phyloP scores from a whole-genome alignment of 2,113 vertebrate species.

The Pachyramphus minor region DNA sequence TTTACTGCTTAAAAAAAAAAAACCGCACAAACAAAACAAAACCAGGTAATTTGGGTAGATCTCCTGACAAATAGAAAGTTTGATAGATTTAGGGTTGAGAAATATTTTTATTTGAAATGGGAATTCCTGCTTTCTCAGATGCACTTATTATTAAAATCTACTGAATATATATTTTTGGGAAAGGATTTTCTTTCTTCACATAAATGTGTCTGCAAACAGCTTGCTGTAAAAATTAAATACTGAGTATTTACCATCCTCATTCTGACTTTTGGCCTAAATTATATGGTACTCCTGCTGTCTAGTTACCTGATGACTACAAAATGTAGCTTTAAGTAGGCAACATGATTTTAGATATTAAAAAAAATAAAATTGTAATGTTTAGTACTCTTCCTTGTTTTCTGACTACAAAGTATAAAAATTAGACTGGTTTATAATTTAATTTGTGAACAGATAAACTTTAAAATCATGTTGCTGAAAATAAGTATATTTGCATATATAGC shows the following conservation, averaged over 20 bases:
- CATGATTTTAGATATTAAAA: not conserved
- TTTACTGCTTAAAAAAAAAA: not conserved
- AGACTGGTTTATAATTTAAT: not conserved
- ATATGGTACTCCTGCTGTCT: not conserved
- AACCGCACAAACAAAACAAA: not conserved
- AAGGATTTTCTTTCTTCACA: not conserved
- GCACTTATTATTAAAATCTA: not conserved
- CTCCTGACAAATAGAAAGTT: not conserved
- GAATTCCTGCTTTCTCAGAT: not conserved
- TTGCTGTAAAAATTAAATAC: not conserved
- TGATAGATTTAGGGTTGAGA: not conserved
- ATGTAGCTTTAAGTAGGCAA: not conserved
- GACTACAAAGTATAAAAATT: not conserved
- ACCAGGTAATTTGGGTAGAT: not conserved
- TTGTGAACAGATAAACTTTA: not conserved
- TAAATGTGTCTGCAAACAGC: not conserved
- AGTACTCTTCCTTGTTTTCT: not conserved
- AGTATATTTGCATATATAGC: not conserved
- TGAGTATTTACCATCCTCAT: not conserved
- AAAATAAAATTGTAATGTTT: not conserved
- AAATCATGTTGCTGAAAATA: not conserved
- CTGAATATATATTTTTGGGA: not conserved
- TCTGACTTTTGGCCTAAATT: not conserved
- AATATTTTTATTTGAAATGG: not conserved
- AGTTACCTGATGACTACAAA: not conserved